Base-by-base conservation (phyloP, 2,113 vertebrate species). In the Apteryx mantelli region DNA sequence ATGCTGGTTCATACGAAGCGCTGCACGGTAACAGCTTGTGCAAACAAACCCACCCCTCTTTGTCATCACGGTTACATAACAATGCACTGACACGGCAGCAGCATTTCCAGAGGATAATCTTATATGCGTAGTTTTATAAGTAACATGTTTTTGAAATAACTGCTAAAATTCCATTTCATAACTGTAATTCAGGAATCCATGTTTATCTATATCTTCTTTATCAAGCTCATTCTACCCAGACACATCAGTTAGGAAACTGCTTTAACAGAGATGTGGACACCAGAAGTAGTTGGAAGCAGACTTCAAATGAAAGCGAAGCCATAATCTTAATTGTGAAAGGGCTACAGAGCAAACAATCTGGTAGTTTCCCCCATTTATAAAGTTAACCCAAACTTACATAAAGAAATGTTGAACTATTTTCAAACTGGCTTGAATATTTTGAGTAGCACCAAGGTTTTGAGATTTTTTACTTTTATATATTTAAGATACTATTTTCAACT, bases 141-240 rank as follows among this genome's bases (percentile, higher is more conserved):
- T 2, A 66, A 69, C 81, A 13, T 7, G 70, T 80, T 93, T 69
- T 78, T 34, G 92, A 48, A 40, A 1, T 5, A 13, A 34, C 83
- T 44, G 83, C 92, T 92, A 76, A 95, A 91, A 97, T 93, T 95
- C 83, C 78, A 92, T 93, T 40, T 63, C 21, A 1, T 53, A 46
- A 10, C 58, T 77, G 66, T 88, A 82, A 1, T 48, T 53, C 84
- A 95, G 86, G 92, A 91, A 92, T 79, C 46, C 21, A 0, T 70
- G 61, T 55, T 13, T 44, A 44, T 55, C 79, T 82, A 32, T 48
- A 69, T 56, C 83, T 91, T 25, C 14, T 42, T 96, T 56, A 84
- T 30, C 83, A 76, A 64, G 4, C 34, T 42, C 66, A 40, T 73
- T 86, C 78, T 66, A 71, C 5, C 17, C 3, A 3, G 58, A 26